These are phyloP conservation scores for Cephalopterus ornatus DNA, from an alignment of 2,113 vertebrate species.

Conservation along the genomic window DNA sequence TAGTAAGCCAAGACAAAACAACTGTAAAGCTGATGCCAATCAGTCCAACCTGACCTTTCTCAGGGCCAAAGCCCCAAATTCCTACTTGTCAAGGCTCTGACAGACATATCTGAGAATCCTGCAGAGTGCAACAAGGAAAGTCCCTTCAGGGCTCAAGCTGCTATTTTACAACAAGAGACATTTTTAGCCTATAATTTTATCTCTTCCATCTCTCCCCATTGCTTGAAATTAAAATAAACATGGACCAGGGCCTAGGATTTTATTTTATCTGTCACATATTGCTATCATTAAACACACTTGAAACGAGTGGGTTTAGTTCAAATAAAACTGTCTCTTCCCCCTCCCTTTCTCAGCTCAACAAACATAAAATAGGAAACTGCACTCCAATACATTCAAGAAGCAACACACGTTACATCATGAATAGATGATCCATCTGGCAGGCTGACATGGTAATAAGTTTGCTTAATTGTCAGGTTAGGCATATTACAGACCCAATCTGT, in stretches of 20 bases:
- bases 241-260: constrained; percentile 68
- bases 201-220: constrained; percentile 8
- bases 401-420: constrained; percentile 43
- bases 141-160: neutral
- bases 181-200: constrained; percentile 55
- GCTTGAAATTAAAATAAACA: constrained; percentile 74
- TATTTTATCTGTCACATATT: constrained; percentile 74
- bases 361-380: constrained; percentile 59
- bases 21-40: neutral
- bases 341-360: constrained; percentile 50
- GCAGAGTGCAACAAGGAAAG: neutral
- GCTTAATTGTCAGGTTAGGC: constrained; percentile 77
- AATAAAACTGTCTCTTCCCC: constrained; percentile 70
- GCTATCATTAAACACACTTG: constrained; percentile 75
- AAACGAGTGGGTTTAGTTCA: constrained; percentile 75
- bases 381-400: constrained; percentile 64
- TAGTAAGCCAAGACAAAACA: neutral
- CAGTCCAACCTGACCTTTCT: neutral
- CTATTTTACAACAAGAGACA: constrained; percentile 15
- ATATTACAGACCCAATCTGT: constrained; percentile 66
- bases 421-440: constrained; percentile 74
- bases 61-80: neutral
- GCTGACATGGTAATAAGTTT: constrained; percentile 72
- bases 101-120: neutral
- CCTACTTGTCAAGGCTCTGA: neutral